Percentiles rank a stretch among this genome's conserved stretches.
Evolutionary conservation across 2,797 vertebrate species (phyloP).

Genomic region (Aldrovandia affinis): DNA sequence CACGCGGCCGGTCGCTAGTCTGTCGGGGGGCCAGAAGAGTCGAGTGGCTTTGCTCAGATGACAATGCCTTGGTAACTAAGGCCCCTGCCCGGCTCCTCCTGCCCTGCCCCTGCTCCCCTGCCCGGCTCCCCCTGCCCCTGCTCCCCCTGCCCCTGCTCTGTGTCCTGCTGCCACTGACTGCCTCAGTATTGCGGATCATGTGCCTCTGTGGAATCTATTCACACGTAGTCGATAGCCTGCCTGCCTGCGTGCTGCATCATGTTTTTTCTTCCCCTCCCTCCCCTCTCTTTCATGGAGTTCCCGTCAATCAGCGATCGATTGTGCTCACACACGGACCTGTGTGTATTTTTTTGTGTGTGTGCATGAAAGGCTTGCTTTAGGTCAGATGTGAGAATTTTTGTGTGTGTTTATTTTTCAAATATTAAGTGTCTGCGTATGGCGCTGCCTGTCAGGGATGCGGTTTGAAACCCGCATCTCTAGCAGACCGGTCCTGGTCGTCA

Average conservation of each 20-base stretch:
- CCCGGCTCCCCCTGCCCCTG: no score
- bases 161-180: no score
- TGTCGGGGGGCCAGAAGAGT: slow-evolving; percentile 97
- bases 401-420: neutral
- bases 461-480: no score
- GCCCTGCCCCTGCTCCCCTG: no score
- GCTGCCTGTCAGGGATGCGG: no score
- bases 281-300: neutral
- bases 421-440: neutral
- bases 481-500: no score
- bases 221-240: neutral
- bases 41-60: slow-evolving; percentile 98
- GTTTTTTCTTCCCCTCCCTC: neutral
- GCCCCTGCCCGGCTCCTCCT: no score
- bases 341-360: neutral
- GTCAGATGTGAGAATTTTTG: neutral
- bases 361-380: neutral
- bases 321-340: neutral
- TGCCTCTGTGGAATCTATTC: neutral
- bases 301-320: neutral
- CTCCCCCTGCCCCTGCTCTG: no score
- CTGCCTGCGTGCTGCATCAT: neutral
- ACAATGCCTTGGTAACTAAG: slow-evolving; percentile 88
- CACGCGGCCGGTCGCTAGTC: slow-evolving; percentile 86
- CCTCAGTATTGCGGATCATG: neutral